Conservation (phyloP, 2,113 vertebrate genomes). For the Labeo catla region DNA sequence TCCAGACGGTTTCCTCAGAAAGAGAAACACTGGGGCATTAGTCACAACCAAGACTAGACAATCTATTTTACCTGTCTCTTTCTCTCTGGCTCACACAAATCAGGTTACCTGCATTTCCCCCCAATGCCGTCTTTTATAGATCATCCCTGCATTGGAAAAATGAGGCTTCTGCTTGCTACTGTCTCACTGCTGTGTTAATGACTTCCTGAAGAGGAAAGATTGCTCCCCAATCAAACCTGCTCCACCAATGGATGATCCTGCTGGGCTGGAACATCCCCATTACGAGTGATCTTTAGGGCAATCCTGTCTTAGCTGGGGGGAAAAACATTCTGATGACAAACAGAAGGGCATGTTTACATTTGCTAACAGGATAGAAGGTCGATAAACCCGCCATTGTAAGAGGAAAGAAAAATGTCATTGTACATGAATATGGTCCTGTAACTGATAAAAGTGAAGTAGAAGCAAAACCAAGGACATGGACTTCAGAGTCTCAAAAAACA, state of each 20-base stretch:
- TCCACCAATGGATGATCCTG: conserved; percentile 26
- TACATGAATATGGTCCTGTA: background rate
- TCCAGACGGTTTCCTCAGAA: conserved; percentile 13
- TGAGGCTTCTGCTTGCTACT: conserved; percentile 33
- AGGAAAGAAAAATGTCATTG: background rate
- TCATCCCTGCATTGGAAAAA: conserved; percentile 50
- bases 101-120: conserved; percentile 57
- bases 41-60: conserved; percentile 34
- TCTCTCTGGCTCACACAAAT: conserved; percentile 50
- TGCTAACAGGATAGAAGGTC: conserved; percentile 49
- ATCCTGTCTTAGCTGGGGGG: conserved; percentile 51
- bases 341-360: conserved; percentile 52
- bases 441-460: background rate
- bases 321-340: conserved; percentile 45
- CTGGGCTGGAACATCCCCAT: conserved; percentile 4
- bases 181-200: conserved; percentile 50
- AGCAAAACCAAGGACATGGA: background rate
- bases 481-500: background rate
- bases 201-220: conserved; percentile 54
- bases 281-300: conserved; percentile 55
- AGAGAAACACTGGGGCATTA: conserved; percentile 55
- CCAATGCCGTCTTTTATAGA: conserved; percentile 47
- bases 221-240: conserved; percentile 15
- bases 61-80: conserved; percentile 57
- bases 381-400: conserved; percentile 51